Evolutionary conservation across 2,113 vertebrate genomes (phyloP).

Genomic region (Hystrix brachyura): DNA sequence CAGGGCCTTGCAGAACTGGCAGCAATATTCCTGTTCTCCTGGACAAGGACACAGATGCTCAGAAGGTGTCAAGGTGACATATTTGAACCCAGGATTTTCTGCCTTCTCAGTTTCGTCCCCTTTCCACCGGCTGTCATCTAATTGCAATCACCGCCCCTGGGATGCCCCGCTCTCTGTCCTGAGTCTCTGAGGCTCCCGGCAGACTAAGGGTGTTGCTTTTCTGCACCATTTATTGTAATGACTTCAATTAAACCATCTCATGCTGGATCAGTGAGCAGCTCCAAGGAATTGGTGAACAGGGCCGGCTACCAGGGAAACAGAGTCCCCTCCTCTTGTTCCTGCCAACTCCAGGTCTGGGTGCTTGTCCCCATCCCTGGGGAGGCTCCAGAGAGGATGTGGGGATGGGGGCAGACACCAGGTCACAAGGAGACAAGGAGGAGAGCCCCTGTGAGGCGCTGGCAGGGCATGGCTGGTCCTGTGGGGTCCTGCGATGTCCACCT

Average conservation of each 20-base stretch:
- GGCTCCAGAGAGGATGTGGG: background rate
- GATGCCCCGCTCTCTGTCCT: background rate
- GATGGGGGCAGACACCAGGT: background rate
- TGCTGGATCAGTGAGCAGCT: slow-evolving; percentile 75
- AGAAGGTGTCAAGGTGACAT: background rate
- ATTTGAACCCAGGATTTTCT: background rate
- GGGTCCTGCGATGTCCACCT: background rate
- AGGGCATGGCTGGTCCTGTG: background rate
- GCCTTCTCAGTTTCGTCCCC: background rate
- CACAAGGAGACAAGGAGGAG: background rate
- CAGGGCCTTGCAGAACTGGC: background rate
- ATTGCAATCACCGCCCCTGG: background rate
- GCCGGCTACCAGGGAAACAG: background rate
- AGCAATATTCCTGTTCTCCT: background rate
- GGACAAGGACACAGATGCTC: background rate
- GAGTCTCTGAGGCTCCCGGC: background rate
- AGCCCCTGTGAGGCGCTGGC: background rate
- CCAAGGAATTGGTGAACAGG: slow-evolving; percentile 36
- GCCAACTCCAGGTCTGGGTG: background rate
- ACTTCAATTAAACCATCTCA: slow-evolving; percentile 75
- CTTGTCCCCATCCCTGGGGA: background rate
- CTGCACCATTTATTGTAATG: slow-evolving; percentile 81
- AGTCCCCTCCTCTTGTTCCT: background rate
- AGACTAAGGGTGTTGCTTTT: slow-evolving; percentile 67
- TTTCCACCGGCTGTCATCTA: background rate